phyloP scores from a whole-genome alignment of 2,888 invertebrate species.

The Idaea biselata region DNA sequence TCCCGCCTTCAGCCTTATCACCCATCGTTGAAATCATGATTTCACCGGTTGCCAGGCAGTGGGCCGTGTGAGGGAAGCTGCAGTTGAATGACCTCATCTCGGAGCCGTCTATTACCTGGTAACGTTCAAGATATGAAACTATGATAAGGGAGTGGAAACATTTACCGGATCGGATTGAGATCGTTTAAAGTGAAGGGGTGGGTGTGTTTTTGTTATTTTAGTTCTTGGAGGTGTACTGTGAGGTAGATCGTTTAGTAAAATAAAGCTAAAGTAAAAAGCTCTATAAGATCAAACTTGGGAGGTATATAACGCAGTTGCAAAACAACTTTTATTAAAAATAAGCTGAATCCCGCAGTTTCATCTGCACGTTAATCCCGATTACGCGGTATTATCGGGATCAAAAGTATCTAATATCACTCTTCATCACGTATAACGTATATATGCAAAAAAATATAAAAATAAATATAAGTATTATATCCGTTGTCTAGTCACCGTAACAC shows the following conservation, averaged over 20 bases:
- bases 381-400: no score
- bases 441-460: no score
- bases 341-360: no score
- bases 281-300: not conserved
- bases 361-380: no score
- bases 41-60: slow-evolving; percentile 95
- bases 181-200: slow-evolving; percentile 33
- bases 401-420: no score
- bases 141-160: slow-evolving; percentile 32
- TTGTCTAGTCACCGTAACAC: no score
- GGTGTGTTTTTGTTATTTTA: slow-evolving; percentile 16
- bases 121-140: slow-evolving; percentile 51
- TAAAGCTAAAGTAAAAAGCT: no score
- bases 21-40: slow-evolving; percentile 98
- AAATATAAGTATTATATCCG: no score
- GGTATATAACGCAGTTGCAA: not conserved
- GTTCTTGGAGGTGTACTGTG: slow-evolving; percentile 6
- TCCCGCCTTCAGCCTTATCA: slow-evolving; percentile 89
- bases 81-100: slow-evolving; percentile 88
- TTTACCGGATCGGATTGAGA: not conserved
- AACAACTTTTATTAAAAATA: not conserved
- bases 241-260: slow-evolving; percentile 3
- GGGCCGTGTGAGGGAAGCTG: slow-evolving; percentile 95
- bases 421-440: no score
- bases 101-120: slow-evolving; percentile 89